A percentile compares a stretch with the other conserved stretches of the same genome.
Evolutionary conservation across 2,113 vertebrate species (phyloP).

Genomic region (Oncorhynchus mykiss): DNA sequence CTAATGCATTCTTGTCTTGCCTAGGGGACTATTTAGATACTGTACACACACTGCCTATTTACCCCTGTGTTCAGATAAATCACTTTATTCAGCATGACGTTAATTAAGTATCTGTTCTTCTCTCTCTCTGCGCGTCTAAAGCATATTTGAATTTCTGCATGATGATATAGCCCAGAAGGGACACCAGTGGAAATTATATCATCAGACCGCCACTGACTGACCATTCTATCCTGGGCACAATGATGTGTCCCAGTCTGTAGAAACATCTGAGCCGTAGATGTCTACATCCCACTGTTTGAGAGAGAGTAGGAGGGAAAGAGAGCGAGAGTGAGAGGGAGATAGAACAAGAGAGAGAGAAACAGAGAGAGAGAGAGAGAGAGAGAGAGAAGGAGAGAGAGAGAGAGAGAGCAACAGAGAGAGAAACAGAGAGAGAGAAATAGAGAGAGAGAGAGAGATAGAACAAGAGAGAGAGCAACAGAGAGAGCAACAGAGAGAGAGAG

Average conservation of each 20-base stretch:
- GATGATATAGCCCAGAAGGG: conserved; percentile 44
- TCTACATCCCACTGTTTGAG: not conserved
- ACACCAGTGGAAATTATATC: not conserved
- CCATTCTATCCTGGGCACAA: not conserved
- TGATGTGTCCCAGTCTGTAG: not conserved
- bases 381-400: not conserved
- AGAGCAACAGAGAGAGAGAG: not conserved
- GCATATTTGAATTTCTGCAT: conserved; percentile 61
- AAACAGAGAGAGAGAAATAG: too few species aligned
- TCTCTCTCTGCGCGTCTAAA: conserved; percentile 48
- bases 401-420: not conserved
- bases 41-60: conserved; percentile 55
- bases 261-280: not conserved
- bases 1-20: conserved; percentile 69
- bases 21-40: conserved; percentile 69
- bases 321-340: not conserved
- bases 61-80: conserved; percentile 67
- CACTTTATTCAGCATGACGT: conserved; percentile 67
- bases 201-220: not conserved
- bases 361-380: not conserved
- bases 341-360: not conserved
- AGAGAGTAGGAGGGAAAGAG: not conserved
- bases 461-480: not conserved
- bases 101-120: conserved; percentile 70
- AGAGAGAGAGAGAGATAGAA: not conserved